Percentiles rank a stretch among this genome's conserved stretches.
Evolutionary conservation across 2,888 invertebrate species (phyloP).

Genomic region (Cataglyphis cursor): DNA sequence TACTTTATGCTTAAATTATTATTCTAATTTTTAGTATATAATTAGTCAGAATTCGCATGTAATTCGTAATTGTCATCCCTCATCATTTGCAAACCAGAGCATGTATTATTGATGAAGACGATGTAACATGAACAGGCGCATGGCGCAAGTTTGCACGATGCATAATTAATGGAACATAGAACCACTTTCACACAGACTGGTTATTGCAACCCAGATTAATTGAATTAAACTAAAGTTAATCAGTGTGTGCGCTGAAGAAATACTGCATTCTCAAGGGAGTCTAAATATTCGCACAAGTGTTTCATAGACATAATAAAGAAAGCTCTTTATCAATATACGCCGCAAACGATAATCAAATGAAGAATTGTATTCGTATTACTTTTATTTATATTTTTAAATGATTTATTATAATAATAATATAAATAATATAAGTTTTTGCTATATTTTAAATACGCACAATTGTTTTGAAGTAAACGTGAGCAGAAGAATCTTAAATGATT

Average conservation of each 20-base stretch:
- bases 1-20: constrained; percentile 35
- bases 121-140: constrained; percentile 12
- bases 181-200: neutral
- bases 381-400: constrained; percentile 9
- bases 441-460: neutral
- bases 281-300: neutral
- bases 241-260: neutral
- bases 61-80: constrained; percentile 49
- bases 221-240: constrained; percentile 2
- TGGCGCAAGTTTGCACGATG: constrained; percentile 35
- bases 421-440: neutral
- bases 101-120: constrained; percentile 40
- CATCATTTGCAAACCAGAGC: constrained; percentile 45
- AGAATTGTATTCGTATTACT: neutral
- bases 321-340: too few relatives aligned
- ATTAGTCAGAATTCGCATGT: constrained; percentile 55
- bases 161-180: constrained; percentile 56
- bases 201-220: constrained; percentile 57
- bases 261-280: neutral
- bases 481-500: neutral
- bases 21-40: constrained; percentile 52
- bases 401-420: neutral
- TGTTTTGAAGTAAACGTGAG: neutral
- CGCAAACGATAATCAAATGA: neutral
- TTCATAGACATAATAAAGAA: neutral